Evolutionary conservation across 2,888 invertebrate species (phyloP), one percentile per base, ranked within the genome.

Genomic region (Nomada fucata): DNA sequence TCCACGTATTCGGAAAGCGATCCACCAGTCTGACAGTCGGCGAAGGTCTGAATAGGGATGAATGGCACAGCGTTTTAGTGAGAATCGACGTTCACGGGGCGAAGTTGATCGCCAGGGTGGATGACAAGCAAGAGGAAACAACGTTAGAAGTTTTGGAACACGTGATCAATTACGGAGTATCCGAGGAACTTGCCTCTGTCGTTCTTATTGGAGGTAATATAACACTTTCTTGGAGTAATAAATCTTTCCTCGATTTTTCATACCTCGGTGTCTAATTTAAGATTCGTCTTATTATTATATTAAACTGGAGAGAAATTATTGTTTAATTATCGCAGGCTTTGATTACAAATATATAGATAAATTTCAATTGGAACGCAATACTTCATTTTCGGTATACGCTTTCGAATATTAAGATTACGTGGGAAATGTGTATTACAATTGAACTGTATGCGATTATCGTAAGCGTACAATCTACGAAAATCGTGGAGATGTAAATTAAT

Each of bases 1-100:
- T 98, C 11, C 98, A 98, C 93, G 97, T 98, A 42, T 98, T 98
- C 92, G 98, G 98, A 4, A 97, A 98, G 92, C 97, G 97, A 92
- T 96, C 97, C 71, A 98, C 98, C 0, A 95, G 96, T n/a, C 91
- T 98, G 59, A 97, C 97, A 0, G 98, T 98, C 5, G 98, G 98
- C 53, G 96, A 97, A 94, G 98, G 97, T 3, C 94, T 98, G 75
- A 98, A 98, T 93, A 95, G 97, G 88, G 98, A 98, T 91, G 96
- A 97, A 91, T 98, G 98, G 98, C 98, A 98, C 93, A 97, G 96
- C 89, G 98, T 98, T 20, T 96, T 97, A 74, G 97, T 97, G 59
- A 96, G 97, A 79, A 98, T 98, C 83, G 98, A 98, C 93, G 98
- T 98, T 2, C 97, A 97, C 89, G 97, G 97, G 42, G 97, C 97